Evolutionary conservation across 2,888 invertebrate genomes (phyloP).

Genomic region (Catocala nupta): DNA sequence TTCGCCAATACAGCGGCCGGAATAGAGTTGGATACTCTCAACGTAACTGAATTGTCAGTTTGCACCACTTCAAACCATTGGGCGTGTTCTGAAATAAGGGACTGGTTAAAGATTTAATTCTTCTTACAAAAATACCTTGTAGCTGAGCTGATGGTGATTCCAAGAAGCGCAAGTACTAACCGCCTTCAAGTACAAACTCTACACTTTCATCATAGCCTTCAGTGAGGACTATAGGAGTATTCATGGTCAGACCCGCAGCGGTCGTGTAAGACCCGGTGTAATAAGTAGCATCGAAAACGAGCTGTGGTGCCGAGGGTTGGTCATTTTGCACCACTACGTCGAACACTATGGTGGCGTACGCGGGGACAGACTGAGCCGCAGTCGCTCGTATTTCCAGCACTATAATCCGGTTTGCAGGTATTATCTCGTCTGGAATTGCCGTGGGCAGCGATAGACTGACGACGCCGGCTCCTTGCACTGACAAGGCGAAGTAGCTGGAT

Average conservation of each 20-base stretch:
- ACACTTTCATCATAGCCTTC: slow-evolving; percentile 47
- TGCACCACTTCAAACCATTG: slow-evolving; percentile 2
- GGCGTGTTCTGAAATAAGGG: slow-evolving; percentile 9
- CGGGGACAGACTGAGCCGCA: slow-evolving; percentile 30
- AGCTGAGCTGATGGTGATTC: too few relatives aligned
- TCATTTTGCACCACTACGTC: slow-evolving; percentile 25
- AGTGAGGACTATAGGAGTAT: slow-evolving; percentile 29
- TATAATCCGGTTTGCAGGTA: slow-evolving; percentile 40
- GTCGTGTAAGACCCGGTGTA: slow-evolving; percentile 36
- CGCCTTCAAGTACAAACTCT: slow-evolving; percentile 49
- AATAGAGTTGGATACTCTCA: slow-evolving; percentile 24
- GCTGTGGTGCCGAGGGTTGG: slow-evolving; percentile 6
- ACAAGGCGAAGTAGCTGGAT: slow-evolving; percentile 29
- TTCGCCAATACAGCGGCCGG: slow-evolving; percentile 34
- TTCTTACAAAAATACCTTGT: too few relatives aligned
- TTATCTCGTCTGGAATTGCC: slow-evolving; percentile 41
- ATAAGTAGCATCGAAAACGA: slow-evolving; percentile 36
- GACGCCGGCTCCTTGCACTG: slow-evolving; percentile 12
- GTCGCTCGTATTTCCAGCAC: slow-evolving; percentile 46
- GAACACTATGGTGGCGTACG: slow-evolving; percentile 43
- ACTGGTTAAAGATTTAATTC: background rate
- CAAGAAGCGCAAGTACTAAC: slow-evolving; percentile 26
- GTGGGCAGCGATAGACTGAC: slow-evolving; percentile 29
- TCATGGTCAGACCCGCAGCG: slow-evolving; percentile 26
- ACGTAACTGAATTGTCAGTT: slow-evolving; percentile 16